Evolutionary conservation across 2,113 vertebrate genomes (phyloP).

Genomic region (Pangasianodon gigas): DNA sequence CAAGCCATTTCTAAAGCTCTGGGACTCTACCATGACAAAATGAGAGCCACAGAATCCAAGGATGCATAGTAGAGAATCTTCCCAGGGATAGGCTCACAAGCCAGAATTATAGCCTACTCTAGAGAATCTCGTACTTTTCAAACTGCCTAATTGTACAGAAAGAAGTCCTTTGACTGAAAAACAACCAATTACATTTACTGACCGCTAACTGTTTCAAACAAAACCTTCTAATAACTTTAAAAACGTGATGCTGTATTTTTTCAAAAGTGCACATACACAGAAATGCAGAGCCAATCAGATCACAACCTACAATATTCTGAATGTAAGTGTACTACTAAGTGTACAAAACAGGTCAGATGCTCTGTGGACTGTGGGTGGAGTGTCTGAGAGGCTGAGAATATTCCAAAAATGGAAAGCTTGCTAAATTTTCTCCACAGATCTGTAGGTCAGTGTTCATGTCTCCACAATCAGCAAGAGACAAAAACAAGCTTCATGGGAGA

Average conservation of each 20-base stretch:
- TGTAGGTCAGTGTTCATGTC: not conserved
- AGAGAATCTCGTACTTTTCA: not conserved
- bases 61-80: not conserved
- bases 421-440: conserved; percentile 5
- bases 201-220: not conserved
- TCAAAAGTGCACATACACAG: not conserved
- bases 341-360: not conserved
- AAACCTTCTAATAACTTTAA: not conserved
- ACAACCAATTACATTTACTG: not conserved
- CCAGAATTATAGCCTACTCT: not conserved
- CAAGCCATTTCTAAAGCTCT: not conserved
- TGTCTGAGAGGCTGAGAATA: not conserved
- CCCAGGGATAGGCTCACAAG: not conserved
- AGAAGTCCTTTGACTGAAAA: not conserved
- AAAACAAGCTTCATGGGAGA: conserved; percentile 13
- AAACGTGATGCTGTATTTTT: not conserved
- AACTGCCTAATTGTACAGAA: not conserved
- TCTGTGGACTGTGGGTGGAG: not conserved
- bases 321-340: not conserved
- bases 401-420: conserved; percentile 3
- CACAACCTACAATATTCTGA: not conserved
- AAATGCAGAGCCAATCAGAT: not conserved
- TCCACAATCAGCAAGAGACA: conserved; percentile 10
- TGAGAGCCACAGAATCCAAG: not conserved
- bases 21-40: not conserved